Evolutionary conservation across 2,888 invertebrate genomes (phyloP).

Genomic region (Dorcus hopei): DNA sequence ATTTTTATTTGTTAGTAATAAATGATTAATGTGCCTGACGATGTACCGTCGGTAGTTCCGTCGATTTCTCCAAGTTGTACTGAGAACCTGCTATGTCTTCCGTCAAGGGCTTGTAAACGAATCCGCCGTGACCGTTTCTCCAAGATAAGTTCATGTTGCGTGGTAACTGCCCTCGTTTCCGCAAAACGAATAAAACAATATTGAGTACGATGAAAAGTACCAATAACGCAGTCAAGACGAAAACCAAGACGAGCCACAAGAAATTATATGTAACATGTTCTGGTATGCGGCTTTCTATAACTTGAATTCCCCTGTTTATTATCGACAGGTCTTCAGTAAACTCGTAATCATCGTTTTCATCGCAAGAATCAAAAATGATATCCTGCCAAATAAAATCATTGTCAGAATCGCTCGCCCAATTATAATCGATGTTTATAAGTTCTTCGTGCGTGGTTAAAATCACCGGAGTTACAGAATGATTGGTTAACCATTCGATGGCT

Average conservation of each 20-base stretch:
- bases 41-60: too few relatives aligned
- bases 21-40: too few relatives aligned
- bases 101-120: constrained; percentile 75
- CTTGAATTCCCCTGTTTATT: background rate
- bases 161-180: constrained; percentile 38
- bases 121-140: constrained; percentile 58
- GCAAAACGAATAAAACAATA: constrained; percentile 40
- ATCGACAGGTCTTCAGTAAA: constrained; percentile 41
- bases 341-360: constrained; percentile 36
- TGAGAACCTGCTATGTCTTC: constrained; percentile 57
- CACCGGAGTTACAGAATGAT: constrained; percentile 57
- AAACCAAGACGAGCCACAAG: constrained; percentile 58
- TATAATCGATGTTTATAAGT: constrained; percentile 37
- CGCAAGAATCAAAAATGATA: constrained; percentile 39
- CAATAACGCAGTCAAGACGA: constrained; percentile 56
- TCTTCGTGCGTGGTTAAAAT: constrained; percentile 30
- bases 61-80: too few relatives aligned
- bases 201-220: constrained; percentile 53
- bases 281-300: constrained; percentile 1
- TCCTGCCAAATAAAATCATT: constrained; percentile 38
- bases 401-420: constrained; percentile 5
- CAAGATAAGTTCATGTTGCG: constrained; percentile 41
- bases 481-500: constrained; percentile 63
- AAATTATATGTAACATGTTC: constrained; percentile 37
- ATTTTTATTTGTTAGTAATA: too few relatives aligned